Evolutionary conservation across 2,888 invertebrate species (phyloP), one percentile per base, ranked within the genome.

Genomic region (Sarcophaga caerulescens): DNA sequence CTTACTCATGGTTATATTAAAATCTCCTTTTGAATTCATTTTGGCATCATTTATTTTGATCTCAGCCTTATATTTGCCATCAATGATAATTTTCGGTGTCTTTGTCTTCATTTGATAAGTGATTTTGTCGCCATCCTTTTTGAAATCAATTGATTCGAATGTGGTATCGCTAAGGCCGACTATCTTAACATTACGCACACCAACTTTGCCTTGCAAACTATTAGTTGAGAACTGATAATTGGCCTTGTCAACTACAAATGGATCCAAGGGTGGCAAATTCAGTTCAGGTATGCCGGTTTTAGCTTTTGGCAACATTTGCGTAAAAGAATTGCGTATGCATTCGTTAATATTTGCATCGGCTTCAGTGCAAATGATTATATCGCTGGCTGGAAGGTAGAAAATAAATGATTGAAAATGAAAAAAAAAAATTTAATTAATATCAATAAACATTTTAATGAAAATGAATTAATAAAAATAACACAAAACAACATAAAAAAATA

Each of bases 1-100:
- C 94, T 94, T 92, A 96, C 96, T 94, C 94, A 95, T 94, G 62
- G 94, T 94, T 3, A 94, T 92, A 89, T 94, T 94, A 89, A 95
- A 95, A 52, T 92, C 92, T 57, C 95, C 95, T 87, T 94, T 93
- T 45, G 96, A 95, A 82, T 94, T 94, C 85, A 96, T 90, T 88
- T 94, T 94, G 87, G 96, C 93, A 12, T 94, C 93, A 87, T 95
- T 95, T 80, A 96, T 93, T 59, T 94, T 93, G 17, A 96, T 95
- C 84, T 95, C 94, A 0, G 95, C 95, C 88, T 94, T 94, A 91
- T 95, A 96, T 45, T 94, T 92, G 4, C 96, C 95, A 71, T 94
- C 94, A 3, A 95, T 92, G 62, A 93, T 90, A 12, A 95, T 90
- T 88, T 93, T 93, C 0, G 96, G 95, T 45, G 74, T 70, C 95